Evolutionary conservation across 2,797 vertebrate species (phyloP), one percentile per base, ranked within the genome.

Genomic region (Siniperca obscura): DNA sequence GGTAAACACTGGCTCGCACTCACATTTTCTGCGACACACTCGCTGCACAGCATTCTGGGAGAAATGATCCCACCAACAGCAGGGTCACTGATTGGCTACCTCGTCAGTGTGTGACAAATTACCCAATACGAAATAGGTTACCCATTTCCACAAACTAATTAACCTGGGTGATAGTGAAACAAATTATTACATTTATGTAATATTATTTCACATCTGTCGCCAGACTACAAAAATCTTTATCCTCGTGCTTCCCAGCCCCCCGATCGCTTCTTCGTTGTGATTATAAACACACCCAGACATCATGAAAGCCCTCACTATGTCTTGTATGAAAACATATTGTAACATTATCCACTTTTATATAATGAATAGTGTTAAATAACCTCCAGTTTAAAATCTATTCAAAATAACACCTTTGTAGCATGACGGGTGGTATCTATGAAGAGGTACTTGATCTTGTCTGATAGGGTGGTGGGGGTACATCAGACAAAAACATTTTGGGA

Each of bases 111-210:
- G 97, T 98, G 97, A 98, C 98, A 97, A 99, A 99, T 98, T 96
- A 98, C 95, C 96, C 98, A 98, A 98, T 97, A 96, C 98, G 97
- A 97, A 98, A 97, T 96, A 96, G 96, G 97, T 98, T 97, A 96
- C 96, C 96, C 97, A 96, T 97, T 98, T 97, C 97, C 97, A 97
- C 97, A 98, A 98, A 97, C 97, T 97, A 98, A 98, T 98, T 98
- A 98, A 97, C 97, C 97, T 95, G 97, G 95, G 96, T 97, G 96
- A 97, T 97, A 97, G 96, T 97, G 97, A 98, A 97, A 97, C 97
- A 97, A 98, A 98, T 98, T 96, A 97, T 97, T 97, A 97, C 97
- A 97, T 98, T 98, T 98, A 97, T 98, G 96, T 97, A 97, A 97
- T 98, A 97, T 98, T 97, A 97, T 97, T 97, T 97, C 97, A 97